Evolutionary conservation across 2,888 invertebrate species (phyloP).

Genomic region (Ornithoptera priamus): DNA sequence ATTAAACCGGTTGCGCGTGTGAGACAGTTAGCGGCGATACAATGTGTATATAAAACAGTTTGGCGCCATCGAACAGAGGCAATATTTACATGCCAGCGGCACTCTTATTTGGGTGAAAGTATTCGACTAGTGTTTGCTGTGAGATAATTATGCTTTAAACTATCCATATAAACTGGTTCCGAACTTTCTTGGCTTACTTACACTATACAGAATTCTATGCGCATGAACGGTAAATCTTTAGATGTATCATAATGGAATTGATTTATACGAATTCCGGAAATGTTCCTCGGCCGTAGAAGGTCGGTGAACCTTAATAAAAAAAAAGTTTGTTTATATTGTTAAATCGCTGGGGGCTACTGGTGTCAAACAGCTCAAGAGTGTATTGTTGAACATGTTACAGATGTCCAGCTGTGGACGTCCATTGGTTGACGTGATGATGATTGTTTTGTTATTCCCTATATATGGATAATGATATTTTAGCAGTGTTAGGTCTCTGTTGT

Average conservation of each 20-base stretch:
- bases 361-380: too few species aligned
- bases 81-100: constrained; percentile 23
- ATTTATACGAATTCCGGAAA: constrained; percentile 16
- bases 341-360: too few species aligned
- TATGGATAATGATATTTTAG: too few species aligned
- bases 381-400: too few species aligned
- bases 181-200: constrained; percentile 30
- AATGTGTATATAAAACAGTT: constrained; percentile 16
- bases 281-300: constrained; percentile 1
- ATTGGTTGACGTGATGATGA: too few species aligned
- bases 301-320: not conserved
- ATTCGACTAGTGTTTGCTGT: constrained; percentile 26
- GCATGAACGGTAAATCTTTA: constrained; percentile 17
- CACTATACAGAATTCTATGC: constrained; percentile 8
- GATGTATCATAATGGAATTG: constrained; percentile 14
- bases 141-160: constrained; percentile 26
- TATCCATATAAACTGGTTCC: constrained; percentile 18
- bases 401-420: too few species aligned
- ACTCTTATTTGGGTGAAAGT: constrained; percentile 31
- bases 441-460: too few species aligned
- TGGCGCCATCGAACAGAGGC: constrained; percentile 15
- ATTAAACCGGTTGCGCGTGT: not conserved
- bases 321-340: too few species aligned
- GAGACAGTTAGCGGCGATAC: constrained; percentile 4
- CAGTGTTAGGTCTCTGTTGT: too few species aligned